Base-by-base conservation (phyloP, 2,113 vertebrate genomes). In the Talpa occidentalis region DNA sequence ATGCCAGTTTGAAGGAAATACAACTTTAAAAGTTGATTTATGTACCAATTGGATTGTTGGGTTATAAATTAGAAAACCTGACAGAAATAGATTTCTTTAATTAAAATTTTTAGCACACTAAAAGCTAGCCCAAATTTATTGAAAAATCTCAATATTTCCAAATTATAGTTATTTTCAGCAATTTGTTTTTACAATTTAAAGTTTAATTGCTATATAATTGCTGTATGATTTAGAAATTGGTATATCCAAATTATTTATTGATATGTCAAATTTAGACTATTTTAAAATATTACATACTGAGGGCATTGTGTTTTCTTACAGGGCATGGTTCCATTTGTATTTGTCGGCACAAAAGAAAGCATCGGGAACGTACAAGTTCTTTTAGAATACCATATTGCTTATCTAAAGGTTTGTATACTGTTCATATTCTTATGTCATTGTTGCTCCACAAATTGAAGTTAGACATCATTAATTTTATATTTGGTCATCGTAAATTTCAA, bases 311-410 rank as follows among this genome's bases (percentile, higher is more conserved):
- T 93, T 94, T 95, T 93, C 21, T 98, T 98, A 10, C 97, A 99
- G 99, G 99, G 99, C 93, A 99, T 99, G 99, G 99, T 99, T 98
- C 99, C 99, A 0, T 99, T 99, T 96, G 99, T 99, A 35, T 99
- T 99, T 98, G 99, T 99, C 90, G 99, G 99, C 95, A 99, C 99
- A 66, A 99, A 99, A 98, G 99, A 99, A 98, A 99, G 98, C 94
- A 99, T 99, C 73, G 99, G 99, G 88, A 99, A 99, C 64, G 99
- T 99, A 56, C 99, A 99, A 78, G 99, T 99, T 83, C 98, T 99
- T 80, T 95, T 99, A 98, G 99, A 99, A 83, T 99, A 99, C 97
- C 99, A 99, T 98, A 99, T 99, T 32, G 98, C 99, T 0, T 99
- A 99, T 94, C 98, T 99, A 52, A 99, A 99, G 98, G 99, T 99